A percentile compares a stretch with the other conserved stretches of the same genome.
These are phyloP conservation scores for Drosophila seclusa DNA, from an alignment of 2,888 invertebrate genomes.

Conservation along the genomic window DNA sequence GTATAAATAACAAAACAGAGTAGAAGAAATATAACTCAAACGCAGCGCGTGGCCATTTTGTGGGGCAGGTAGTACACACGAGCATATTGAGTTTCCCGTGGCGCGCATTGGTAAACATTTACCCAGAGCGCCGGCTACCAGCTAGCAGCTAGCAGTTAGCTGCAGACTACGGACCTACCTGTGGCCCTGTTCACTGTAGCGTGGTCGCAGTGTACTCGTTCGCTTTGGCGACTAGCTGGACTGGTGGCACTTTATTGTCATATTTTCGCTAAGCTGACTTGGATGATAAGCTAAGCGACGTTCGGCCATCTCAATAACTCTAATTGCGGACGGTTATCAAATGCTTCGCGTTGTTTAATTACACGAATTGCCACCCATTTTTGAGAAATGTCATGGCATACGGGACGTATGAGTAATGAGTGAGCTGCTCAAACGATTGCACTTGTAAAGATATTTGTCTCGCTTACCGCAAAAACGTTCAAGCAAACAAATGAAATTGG, in stretches of 20 bases:
- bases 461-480: constrained; percentile 18
- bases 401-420: constrained; percentile 55
- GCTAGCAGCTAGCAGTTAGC: constrained; percentile 5
- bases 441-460: constrained; percentile 65
- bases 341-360: constrained; percentile 59
- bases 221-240: not conserved
- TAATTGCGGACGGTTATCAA: constrained; percentile 73
- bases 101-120: constrained; percentile 73
- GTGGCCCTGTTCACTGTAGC: constrained; percentile 32
- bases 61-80: constrained; percentile 27
- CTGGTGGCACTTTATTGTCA: constrained; percentile 47
- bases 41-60: constrained; percentile 62
- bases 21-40: constrained; percentile 40
- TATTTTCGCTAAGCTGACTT: constrained; percentile 50
- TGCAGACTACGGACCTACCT: constrained; percentile 9
- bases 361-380: constrained; percentile 57
- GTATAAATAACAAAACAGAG: not conserved
- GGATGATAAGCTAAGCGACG: constrained; percentile 57
- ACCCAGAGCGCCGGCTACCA: constrained; percentile 38
- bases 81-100: constrained; percentile 76
- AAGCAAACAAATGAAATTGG: constrained; percentile 2
- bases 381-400: constrained; percentile 35
- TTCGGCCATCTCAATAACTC: constrained; percentile 63
- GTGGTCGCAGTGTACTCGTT: constrained; percentile 21
- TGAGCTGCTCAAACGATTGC: constrained; percentile 23